These are phyloP conservation scores for Temnothorax longispinosus DNA, from an alignment of 1,140 invertebrate species.

Conservation along the genomic window DNA sequence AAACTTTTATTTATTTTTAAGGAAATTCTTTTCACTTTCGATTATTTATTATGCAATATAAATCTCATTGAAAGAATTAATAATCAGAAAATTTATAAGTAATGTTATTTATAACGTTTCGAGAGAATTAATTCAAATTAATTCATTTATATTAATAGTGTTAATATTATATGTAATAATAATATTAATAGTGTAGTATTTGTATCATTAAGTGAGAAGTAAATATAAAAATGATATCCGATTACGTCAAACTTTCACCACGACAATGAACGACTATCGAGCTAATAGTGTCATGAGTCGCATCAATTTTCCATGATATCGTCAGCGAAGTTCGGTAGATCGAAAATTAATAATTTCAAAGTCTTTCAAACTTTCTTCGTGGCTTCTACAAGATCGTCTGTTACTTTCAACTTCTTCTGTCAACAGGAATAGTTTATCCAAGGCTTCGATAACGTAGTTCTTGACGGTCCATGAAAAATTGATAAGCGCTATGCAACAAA, in stretches of 20 bases:
- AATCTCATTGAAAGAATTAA: not conserved
- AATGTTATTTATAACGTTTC: not conserved
- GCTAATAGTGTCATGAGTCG: not conserved
- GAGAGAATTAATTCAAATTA: not conserved
- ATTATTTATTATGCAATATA: not conserved
- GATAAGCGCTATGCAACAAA: conserved; percentile 24
- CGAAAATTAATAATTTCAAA: conserved; percentile 11
- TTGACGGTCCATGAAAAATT: conserved; percentile 35
- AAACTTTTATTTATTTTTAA: not conserved
- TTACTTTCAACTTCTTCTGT: conserved; percentile 22
- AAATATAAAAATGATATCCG: not conserved
- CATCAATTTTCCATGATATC: conserved; percentile 4
- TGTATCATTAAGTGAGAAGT: not conserved
- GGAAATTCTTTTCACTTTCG: not conserved
- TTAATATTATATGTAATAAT: no score
- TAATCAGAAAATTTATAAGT: not conserved
- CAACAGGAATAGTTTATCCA: conserved; percentile 8
- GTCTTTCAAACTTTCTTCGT: not conserved
- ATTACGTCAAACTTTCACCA: not conserved
- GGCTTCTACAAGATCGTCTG: not conserved
- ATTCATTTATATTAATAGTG: not conserved
- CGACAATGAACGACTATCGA: not conserved
- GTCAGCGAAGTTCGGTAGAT: not conserved
- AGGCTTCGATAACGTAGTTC: not conserved
- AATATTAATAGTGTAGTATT: not conserved